A percentile compares a stretch with the other conserved stretches of the same genome.
Conservation (phyloP, 2,797 vertebrate genomes). For the Mus minutoides region DNA sequence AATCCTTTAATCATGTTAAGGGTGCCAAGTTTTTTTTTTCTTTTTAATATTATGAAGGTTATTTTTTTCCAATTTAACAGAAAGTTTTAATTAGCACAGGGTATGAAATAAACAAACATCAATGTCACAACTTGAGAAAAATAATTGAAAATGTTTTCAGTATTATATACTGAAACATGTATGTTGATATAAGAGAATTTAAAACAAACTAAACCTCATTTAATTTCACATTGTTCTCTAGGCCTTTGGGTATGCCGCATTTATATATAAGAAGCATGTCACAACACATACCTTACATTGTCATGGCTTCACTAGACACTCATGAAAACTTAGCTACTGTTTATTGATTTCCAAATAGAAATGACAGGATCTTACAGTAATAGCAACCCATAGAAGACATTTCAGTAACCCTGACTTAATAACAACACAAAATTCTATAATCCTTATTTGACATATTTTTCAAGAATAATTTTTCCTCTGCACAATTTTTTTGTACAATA, state of each 20-base stretch:
- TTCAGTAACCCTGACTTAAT: not conserved
- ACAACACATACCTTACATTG: not conserved
- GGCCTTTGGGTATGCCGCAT: not conserved
- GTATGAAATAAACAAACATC: not conserved
- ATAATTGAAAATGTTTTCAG: not conserved
- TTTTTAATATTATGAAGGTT: conserved; percentile 25
- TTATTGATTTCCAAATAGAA: not conserved
- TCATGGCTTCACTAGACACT: not conserved
- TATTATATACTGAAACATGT: not conserved
- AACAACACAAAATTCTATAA: not conserved
- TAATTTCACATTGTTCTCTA: not conserved
- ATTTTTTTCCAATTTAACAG: not conserved
- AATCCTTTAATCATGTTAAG: not conserved
- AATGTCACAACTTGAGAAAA: not conserved
- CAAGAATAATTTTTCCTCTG: not conserved
- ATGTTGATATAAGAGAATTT: conserved; percentile 1
- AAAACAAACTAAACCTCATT: not conserved
- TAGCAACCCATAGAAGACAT: not conserved
- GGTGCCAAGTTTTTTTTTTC: not conserved
- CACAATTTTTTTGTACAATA: not conserved
- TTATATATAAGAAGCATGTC: not conserved
- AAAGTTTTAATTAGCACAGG: conserved; percentile 22
- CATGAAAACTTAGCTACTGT: not conserved
- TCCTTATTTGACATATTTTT: not conserved
- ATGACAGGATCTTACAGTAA: not conserved